A percentile compares a stretch with the other conserved stretches of the same genome.
phyloP scores from a whole-genome alignment of 2,113 vertebrate species.

The Bettongia penicillata region DNA sequence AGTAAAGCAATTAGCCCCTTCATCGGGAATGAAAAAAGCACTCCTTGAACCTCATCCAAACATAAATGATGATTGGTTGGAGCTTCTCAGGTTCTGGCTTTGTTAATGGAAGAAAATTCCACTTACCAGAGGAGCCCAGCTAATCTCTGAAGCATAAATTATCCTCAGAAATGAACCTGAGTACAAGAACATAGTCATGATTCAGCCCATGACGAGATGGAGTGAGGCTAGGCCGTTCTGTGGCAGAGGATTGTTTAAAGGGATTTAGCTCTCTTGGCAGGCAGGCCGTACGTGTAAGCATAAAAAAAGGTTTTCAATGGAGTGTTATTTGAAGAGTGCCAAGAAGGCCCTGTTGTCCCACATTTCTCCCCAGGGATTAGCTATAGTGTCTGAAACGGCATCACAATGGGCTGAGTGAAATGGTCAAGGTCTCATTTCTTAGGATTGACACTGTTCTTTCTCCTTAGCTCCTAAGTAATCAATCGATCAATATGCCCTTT shows the following conservation, averaged over 20 bases:
- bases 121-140: neutral
- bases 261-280: neutral
- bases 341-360: neutral
- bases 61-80: conserved; percentile 37
- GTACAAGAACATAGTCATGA: conserved; percentile 5
- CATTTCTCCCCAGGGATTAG: neutral
- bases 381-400: neutral
- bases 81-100: conserved; percentile 43
- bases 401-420: neutral
- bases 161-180: conserved; percentile 51
- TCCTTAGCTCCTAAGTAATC: neutral
- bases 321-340: neutral
- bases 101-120: conserved; percentile 63
- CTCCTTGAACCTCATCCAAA: conserved; percentile 45
- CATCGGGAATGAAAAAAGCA: conserved; percentile 26
- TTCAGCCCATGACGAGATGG: conserved; percentile 28
- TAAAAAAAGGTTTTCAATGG: neutral
- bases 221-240: neutral
- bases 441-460: neutral
- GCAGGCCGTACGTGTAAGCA: neutral
- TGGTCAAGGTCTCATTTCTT: neutral
- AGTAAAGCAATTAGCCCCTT: conserved; percentile 23
- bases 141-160: conserved; percentile 64
- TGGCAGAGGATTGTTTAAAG: neutral
- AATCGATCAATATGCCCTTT: neutral